Conservation (phyloP, 2,113 vertebrate species). For the Bostrychus sinensis region DNA sequence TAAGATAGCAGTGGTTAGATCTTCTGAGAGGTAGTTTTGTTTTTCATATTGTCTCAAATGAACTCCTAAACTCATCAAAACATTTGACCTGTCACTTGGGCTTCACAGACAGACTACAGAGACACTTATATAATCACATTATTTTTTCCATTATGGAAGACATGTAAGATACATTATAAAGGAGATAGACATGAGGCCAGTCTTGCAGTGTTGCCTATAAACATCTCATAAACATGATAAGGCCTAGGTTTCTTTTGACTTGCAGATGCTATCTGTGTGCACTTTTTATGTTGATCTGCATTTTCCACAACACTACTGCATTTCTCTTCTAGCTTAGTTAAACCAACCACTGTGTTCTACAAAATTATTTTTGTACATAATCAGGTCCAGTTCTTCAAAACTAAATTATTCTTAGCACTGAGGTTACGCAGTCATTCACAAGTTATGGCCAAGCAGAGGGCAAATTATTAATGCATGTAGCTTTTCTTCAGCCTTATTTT, state of each 20-base stretch:
- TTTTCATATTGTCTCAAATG: too few species aligned
- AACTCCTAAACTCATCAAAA: not conserved
- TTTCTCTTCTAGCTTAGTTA: slow-evolving; percentile 3
- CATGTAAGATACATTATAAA: too few species aligned
- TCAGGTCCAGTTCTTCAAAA: not conserved
- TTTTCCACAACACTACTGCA: not conserved
- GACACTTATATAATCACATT: not conserved
- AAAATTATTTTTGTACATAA: not conserved
- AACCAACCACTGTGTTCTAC: not conserved
- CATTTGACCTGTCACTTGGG: not conserved
- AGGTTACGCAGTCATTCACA: not conserved
- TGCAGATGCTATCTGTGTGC: slow-evolving; percentile 29
- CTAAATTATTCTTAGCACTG: not conserved
- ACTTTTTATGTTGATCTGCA: slow-evolving; percentile 1
- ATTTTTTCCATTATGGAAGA: too few species aligned
- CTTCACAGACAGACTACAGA: not conserved
- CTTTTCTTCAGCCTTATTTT: not conserved
- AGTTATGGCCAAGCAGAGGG: not conserved
- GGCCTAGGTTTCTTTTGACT: slow-evolving; percentile 28
- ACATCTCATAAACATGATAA: slow-evolving; percentile 25
- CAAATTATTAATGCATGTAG: slow-evolving; percentile 15
- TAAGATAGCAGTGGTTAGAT: not conserved
- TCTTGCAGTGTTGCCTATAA: slow-evolving; percentile 8
- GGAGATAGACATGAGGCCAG: not conserved
- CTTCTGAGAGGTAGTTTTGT: too few species aligned